Base-by-base conservation (phyloP, 2,113 vertebrate genomes). In the Reinhardtius hippoglossoides region DNA sequence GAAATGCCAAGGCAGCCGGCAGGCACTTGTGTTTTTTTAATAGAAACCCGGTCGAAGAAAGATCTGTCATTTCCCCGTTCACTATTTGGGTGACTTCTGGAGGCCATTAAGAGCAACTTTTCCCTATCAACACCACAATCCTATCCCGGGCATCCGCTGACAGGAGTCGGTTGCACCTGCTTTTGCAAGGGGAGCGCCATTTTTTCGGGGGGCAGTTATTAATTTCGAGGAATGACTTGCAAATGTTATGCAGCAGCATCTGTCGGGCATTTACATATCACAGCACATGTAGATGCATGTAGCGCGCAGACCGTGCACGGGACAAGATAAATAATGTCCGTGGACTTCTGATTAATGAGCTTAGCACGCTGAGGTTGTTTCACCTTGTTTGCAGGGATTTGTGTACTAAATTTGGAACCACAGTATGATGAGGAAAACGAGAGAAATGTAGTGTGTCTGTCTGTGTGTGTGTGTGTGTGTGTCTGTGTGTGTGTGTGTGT, bases 241-340 rank as follows among this genome's bases (percentile, higher is more conserved):
- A 88, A 91, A 91, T 93, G 57, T 71, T 78, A 89, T 90, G 86
- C 87, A 85, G 79, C 67, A 85, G 88, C 91, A 90, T 90, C 92
- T 92, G 91, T 89, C 77, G 61, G 61, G 55, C 73, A 91, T 91
- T 91, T 84, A 84, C 89, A 89, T 90, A 84, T 90, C 86, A 82
- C 83, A 84, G 78, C 64, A 58, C 61, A 44, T 61, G 63, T 61
- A 72, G 67, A 61, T 48, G 67, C 72, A 72, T 72, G 63, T 71
- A 42, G 44, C 62, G 24, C 46, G n/a, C 66, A 35, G 66, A 62
- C 78, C 55, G 24, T 55, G 37, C 26, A n/a, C 12, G 63, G 60
- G 48, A 82, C 40, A 61, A 64, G 65, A 76, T 73, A 58, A 80
- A 62, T 67, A 15, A 48, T 74, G 71, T 79, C 26, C 52, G 66